Evolutionary conservation across 2,888 invertebrate species (phyloP), one percentile per base, ranked within the genome.

Genomic region (Flexamia atlantica): DNA sequence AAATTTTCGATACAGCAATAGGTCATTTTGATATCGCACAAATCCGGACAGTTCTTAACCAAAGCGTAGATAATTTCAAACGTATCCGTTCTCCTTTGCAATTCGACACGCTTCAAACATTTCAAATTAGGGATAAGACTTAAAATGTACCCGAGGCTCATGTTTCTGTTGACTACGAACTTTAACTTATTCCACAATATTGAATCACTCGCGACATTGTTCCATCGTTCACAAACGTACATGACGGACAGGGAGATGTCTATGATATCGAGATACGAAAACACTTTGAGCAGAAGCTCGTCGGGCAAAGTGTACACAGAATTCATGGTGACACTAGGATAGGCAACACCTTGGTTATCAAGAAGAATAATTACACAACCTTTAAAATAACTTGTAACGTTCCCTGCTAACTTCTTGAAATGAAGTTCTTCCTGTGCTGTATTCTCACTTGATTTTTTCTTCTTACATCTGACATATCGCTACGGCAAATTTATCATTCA

Each of bases 271-370:
- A 84, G 82, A 46, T 82, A 60, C 20, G 79, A 76, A 50, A 84
- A 84, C 20, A 84, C 57, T 82, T 76, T 64, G 17, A 84, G 42
- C 17, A 84, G 76, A 23, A 84, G 46, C 40, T 82, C 82, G 60
- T 82, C 76, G 0, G 84, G 84, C 32, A 84, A 36, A 25, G 64
- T 42, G 46, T 23, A 30, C 36, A 81, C 53, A 36, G 81, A 68
- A n/a, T 68, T 46, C 81, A 81, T 81, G 60, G 30, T 36, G 12
- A n/a, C 23, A 46, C 46, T 20, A 30, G 80, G 28, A n/a, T 79
- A 25, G 2, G 3, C 7, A 4, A 57, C 4, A 3, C 23, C 7
- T 20, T 57, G 4, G 20, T 20, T 57, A 12, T 5, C 57, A 23
- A 64, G 1, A 68, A 68, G 32, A 30, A 68, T 30, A 68, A 32